Evolutionary conservation across 1,140 invertebrate species (phyloP), one percentile per base, ranked within the genome.

Genomic region (Atta colombica): DNA sequence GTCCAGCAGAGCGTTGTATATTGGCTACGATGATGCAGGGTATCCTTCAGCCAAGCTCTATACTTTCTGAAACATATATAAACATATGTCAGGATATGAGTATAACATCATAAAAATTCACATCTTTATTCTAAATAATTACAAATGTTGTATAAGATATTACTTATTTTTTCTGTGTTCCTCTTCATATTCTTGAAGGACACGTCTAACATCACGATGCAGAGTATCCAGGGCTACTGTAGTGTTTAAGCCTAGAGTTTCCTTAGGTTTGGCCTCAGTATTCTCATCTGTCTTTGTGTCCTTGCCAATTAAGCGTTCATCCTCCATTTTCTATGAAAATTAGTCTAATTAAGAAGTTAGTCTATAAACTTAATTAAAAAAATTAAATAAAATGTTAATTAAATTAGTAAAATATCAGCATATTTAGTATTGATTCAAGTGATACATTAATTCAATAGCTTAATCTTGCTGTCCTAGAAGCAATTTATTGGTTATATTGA

Each of bases 1-100:
- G 97, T 96, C 96, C 97, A 97, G 80, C 96, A 96, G 87, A 97
- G 95, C 7, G 96, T 97, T 69, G 97, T 97, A 78, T 97, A 96
- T 87, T 96, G 96, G 91, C 97, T 97, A 77, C 94, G 95, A 90
- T 96, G 96, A 92, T 96, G 95, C 71, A 96, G 94, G 55, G 96
- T 93, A 92, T 96, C 96, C 89, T 93, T 95, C 35, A 96, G 75
- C 95, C 96, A 96, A 87, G 92, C 95, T 91, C 92, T 96, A 45
- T 94, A 95, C 88, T 94, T 96, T 87, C 95, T 96, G 65, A 5
- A 25, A 25, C 25, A 25, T 25, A 94, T 91, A 55, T 7, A 68
- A 69, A 61, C 91, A 91, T 51, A 0, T 31, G 21, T 81, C 21
- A 39, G 0, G 21, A 51, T 55, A 18, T 25, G n/a, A 21, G 21